Evolutionary conservation across 2,888 invertebrate species (phyloP).

Genomic region (Orgyia antiqua): DNA sequence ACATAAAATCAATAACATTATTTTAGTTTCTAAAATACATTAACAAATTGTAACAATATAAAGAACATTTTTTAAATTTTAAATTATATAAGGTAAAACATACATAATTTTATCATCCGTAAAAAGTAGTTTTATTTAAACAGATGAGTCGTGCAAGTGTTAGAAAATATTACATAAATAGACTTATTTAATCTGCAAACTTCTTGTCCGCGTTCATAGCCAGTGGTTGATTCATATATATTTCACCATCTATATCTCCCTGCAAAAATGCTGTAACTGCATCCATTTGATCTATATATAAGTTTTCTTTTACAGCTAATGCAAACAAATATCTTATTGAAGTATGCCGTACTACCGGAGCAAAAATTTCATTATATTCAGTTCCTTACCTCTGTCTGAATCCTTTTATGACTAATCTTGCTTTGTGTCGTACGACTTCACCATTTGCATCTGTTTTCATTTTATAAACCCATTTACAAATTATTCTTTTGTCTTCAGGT

Average conservation of each 20-base stretch:
- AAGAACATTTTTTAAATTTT: too few species aligned
- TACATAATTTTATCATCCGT: too few species aligned
- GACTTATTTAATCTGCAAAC: too few species aligned
- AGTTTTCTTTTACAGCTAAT: conserved; percentile 6
- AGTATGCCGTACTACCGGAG: conserved; percentile 1
- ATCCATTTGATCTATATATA: conserved; percentile 3
- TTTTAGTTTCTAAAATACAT: too few species aligned
- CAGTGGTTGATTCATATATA: conserved; percentile 13
- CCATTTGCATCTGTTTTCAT: conserved; percentile 12
- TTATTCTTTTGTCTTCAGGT: conserved; percentile 13
- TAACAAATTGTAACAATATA: too few species aligned
- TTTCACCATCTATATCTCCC: conserved; percentile 3
- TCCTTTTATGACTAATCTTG: conserved; percentile 2
- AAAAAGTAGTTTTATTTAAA: too few species aligned
- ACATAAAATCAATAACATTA: too few species aligned
- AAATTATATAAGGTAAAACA: too few species aligned
- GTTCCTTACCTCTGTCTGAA: conserved; percentile 2
- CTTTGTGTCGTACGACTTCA: conserved; percentile 3
- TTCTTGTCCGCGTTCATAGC: too few species aligned
- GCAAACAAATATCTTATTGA: conserved; percentile 1
- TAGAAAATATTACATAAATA: too few species aligned
- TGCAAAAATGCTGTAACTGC: conserved; percentile 3
- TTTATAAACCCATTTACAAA: conserved; percentile 27
- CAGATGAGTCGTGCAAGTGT: too few species aligned
- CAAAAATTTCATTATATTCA: conserved; percentile 2